Base-by-base conservation (phyloP, 1,140 invertebrate species). In the Sweltsa coloradensis region DNA sequence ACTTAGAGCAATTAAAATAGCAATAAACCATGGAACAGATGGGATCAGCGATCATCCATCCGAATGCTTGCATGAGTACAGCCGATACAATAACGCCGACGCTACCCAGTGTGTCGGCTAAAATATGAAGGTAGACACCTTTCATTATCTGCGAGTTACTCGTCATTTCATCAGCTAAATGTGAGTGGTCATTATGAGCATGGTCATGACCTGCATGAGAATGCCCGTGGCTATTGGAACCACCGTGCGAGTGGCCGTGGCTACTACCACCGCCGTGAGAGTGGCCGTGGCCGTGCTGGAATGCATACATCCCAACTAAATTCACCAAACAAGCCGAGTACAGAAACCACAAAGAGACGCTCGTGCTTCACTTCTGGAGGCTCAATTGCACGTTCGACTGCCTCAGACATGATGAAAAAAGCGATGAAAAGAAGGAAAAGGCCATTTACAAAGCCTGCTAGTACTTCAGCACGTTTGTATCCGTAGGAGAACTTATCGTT, bases 381-480 rank as follows among this genome's bases (percentile, higher is more conserved):
- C 66, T 95, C 90, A 47, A 94, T 85, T 1, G 83, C 74, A 57
- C 90, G 71, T 63, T 92, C 88, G 0, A 97, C 81, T 23, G 92
- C 92, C 67, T 96, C 92, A 1, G 85, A 89, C 72, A 97, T 84
- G 27, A 98, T 93, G 64, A 96, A 97, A 60, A 96, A 89, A 19
- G 90, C 86, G 57, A 98, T 93, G 60, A 97, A 94, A 1, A 97
- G 66, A 27, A 98, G 69, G 58, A 97, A 94, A 6, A 98, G 68
- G 23, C 90, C 93, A 71, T 98, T 97, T 0, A 96, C 88, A 70
- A 97, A 97, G 1, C 94, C 95, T 5, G 92, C 93, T 11, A 98
- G 58, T 0, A 97, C 89, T 72, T 97, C 95, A 16, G 92, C 92
- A 56, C 94, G 71, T 21, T 93, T 91, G 75, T 93, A 98, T 29